phyloP scores from a whole-genome alignment of 2,113 vertebrate genomes.

The Naja naja region DNA sequence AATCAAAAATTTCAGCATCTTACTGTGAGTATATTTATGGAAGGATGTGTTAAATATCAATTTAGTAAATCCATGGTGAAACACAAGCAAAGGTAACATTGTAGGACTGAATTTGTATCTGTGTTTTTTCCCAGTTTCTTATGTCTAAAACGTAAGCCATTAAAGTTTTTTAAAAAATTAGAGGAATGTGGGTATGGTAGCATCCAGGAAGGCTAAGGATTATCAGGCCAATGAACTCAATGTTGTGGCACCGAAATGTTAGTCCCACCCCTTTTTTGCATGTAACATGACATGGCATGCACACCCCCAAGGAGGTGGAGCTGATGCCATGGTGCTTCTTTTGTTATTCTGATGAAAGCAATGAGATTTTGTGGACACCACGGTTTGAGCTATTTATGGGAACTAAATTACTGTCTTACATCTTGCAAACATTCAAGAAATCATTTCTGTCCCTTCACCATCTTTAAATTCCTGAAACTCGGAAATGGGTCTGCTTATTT shows the following conservation, averaged over 20 bases:
- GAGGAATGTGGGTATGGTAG: neutral
- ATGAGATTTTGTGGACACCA: neutral
- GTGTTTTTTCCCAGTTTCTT: neutral
- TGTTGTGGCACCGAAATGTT: neutral
- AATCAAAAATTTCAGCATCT: neutral
- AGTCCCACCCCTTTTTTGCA: neutral
- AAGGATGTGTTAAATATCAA: neutral
- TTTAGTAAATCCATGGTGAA: neutral
- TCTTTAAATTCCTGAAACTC: neutral
- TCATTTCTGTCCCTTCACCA: neutral
- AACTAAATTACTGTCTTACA: neutral
- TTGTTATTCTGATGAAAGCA: neutral
- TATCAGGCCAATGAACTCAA: neutral
- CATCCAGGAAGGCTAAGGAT: neutral
- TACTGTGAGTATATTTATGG: neutral
- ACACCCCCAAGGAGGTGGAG: neutral
- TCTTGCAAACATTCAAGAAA: neutral
- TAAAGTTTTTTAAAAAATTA: neutral
- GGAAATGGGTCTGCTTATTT: neutral
- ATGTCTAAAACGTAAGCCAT: neutral
- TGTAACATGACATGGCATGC: neutral
- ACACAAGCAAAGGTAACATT: too few relatives aligned
- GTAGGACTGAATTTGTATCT: neutral
- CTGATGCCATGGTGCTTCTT: neutral
- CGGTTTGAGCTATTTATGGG: neutral